Evolutionary conservation across 2,888 invertebrate species (phyloP), one percentile per base, ranked within the genome.

Genomic region (Panzeria rudis): DNA sequence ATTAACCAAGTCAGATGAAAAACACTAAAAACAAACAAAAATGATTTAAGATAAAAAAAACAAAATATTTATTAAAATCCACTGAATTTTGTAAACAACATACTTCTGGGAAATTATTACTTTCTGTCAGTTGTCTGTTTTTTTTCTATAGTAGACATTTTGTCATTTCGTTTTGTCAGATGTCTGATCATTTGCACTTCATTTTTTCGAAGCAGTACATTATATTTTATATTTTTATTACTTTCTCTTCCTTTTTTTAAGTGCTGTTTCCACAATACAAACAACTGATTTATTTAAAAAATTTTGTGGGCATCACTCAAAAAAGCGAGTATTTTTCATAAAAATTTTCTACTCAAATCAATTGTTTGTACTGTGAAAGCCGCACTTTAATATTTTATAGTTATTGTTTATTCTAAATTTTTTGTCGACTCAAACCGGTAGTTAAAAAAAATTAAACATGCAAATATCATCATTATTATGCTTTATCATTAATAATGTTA

Each of bases 151-250:
- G 23, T 8, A 62, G 73, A 75, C 73, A 17, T 13, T 75, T 56
- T 29, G 73, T 62, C 73, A 50, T 66, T 66, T 56, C 17, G 23
- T 56, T 66, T 13, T 56, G 56, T 56, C 76, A 76, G 56, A 29
- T 56, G 66, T 59, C 47, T 35, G 38, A 68, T 66, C n/a, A 38
- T 59, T 68, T 59, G 8, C 29, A 50, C 7, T 50, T 32, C 5
- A 1, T 11, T 9, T 62, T 62, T 35, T 29, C 29, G 29, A 29
- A 29, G 29, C 29, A 29, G 29, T 4, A 29, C 5, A 29, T 29
- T 29, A 29, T 4, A 29, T 29, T 29, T 29, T 4, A 29, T 4
- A 29, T 29, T 29, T 29, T 29, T 29, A 29, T 29, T 29, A 5
- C 29, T 29, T 29, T 4, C 29, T 29, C 29, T 29, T 29, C 29